phyloP scores from a whole-genome alignment of 2,888 invertebrate genomes.

The Brenthis hecate region DNA sequence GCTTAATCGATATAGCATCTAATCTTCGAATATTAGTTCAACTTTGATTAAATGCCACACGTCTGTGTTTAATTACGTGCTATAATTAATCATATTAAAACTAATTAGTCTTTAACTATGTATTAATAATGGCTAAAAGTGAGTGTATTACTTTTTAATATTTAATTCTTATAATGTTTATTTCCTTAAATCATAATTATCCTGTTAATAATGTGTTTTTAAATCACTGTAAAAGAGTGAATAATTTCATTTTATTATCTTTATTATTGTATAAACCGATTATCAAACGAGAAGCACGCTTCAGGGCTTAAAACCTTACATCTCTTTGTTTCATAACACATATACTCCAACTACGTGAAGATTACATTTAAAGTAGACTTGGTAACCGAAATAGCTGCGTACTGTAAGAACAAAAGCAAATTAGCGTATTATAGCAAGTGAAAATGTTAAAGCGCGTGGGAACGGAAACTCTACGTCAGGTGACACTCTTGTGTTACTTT shows the following conservation, averaged over 20 bases:
- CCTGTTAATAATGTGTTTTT: neutral
- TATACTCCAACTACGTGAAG: conserved; percentile 52
- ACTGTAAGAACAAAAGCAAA: conserved; percentile 71
- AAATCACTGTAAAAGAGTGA: neutral
- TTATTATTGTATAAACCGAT: conserved; percentile 26
- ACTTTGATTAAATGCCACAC: conserved; percentile 54
- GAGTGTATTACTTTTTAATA: neutral
- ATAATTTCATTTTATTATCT: conserved; percentile 7
- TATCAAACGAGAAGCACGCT: conserved; percentile 27
- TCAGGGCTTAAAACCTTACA: conserved; percentile 22
- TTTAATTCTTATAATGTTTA: neutral
- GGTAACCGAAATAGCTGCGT: conserved; percentile 58
- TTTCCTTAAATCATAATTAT: neutral
- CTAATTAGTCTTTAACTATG: neutral
- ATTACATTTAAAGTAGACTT: conserved; percentile 54
- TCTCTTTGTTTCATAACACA: conserved; percentile 40
- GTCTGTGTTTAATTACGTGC: conserved; percentile 41
- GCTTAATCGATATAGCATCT: conserved; percentile 63
- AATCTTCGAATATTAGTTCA: conserved; percentile 57
- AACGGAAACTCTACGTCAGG: conserved; percentile 58
- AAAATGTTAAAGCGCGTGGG: conserved; percentile 62
- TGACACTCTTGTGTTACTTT: conserved; percentile 61
- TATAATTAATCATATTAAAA: conserved; percentile 22
- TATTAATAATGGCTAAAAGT: neutral
- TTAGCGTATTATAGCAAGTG: conserved; percentile 56